Conservation (phyloP, 92 coral and sea anemone genomes). For the Bergia puertoricense region DNA sequence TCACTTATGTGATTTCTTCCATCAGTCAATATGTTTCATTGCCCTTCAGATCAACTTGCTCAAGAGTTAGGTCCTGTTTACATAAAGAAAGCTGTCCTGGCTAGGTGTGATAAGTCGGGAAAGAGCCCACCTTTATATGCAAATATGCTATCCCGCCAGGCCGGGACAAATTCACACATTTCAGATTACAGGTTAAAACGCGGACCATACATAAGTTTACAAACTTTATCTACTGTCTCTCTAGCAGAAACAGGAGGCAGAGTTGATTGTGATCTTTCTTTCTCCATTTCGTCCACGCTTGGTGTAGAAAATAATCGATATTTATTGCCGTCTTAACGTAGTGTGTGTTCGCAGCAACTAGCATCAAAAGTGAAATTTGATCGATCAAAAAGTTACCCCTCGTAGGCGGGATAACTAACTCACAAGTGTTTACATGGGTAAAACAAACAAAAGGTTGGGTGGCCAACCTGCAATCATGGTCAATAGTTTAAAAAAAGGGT, state of each 20-base stretch:
- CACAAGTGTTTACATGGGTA: too few relatives aligned
- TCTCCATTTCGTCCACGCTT: neutral
- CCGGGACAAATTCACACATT: neutral
- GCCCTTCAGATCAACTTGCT: too few relatives aligned
- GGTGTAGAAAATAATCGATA: neutral
- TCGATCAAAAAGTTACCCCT: too few relatives aligned
- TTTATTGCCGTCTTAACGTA: neutral
- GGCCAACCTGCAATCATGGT: too few relatives aligned
- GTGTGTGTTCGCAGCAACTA: neutral
- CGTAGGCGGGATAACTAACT: too few relatives aligned
- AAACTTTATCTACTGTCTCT: neutral
- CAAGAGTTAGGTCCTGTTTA: too few relatives aligned
- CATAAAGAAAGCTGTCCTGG: neutral
- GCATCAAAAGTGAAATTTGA: too few relatives aligned
- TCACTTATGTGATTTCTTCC: too few relatives aligned
- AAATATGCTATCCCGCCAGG: neutral
- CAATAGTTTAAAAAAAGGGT: too few relatives aligned
- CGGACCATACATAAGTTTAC: neutral
- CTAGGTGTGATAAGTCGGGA: neutral
- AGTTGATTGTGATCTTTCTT: neutral
- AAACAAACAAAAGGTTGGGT: too few relatives aligned
- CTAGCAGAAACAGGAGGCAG: neutral
- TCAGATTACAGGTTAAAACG: neutral
- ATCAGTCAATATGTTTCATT: too few relatives aligned
- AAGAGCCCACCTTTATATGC: neutral